Conservation (phyloP, 1,140 invertebrate genomes). For the Chelonus insularis region DNA sequence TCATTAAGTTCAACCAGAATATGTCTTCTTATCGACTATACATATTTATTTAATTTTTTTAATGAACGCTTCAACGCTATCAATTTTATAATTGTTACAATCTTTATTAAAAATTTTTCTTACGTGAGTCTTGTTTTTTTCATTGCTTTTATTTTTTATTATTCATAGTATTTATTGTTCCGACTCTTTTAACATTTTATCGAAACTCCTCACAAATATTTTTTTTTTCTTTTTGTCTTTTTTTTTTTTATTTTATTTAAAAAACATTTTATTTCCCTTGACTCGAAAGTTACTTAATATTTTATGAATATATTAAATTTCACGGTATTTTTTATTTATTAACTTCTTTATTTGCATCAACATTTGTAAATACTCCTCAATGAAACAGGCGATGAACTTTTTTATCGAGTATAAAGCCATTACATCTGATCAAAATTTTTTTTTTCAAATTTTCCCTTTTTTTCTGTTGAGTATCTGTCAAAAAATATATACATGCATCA, state of each 20-base stretch:
- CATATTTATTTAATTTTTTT: slow-evolving; percentile 26
- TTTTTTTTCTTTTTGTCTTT: too few species aligned
- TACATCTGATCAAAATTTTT: slow-evolving; percentile 8
- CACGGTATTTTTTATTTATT: slow-evolving; percentile 6
- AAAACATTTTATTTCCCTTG: too few species aligned
- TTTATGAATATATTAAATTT: slow-evolving; percentile 24
- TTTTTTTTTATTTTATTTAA: too few species aligned
- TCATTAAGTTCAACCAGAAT: slow-evolving; percentile 42
- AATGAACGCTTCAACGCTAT: slow-evolving; percentile 18
- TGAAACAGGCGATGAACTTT: slow-evolving; percentile 13
- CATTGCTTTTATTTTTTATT: too few species aligned
- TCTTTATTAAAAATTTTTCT: slow-evolving; percentile 2
- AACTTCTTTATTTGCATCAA: slow-evolving; percentile 21
- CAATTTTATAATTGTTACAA: slow-evolving; percentile 18
- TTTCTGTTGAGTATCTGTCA: slow-evolving; percentile 40
- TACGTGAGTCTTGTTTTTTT: too few species aligned
- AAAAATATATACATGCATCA: slow-evolving; percentile 57
- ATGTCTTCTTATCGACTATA: slow-evolving; percentile 30
- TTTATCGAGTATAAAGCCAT: slow-evolving; percentile 20
- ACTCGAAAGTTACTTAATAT: too few species aligned
- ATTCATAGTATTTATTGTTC: too few species aligned
- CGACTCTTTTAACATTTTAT: too few species aligned
- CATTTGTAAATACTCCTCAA: slow-evolving; percentile 21
- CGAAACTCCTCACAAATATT: too few species aligned
- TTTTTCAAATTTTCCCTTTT: background rate